Evolutionary conservation across 2,888 invertebrate species (phyloP), one percentile per base, ranked within the genome.

Genomic region (Oxycera nigricornis): DNA sequence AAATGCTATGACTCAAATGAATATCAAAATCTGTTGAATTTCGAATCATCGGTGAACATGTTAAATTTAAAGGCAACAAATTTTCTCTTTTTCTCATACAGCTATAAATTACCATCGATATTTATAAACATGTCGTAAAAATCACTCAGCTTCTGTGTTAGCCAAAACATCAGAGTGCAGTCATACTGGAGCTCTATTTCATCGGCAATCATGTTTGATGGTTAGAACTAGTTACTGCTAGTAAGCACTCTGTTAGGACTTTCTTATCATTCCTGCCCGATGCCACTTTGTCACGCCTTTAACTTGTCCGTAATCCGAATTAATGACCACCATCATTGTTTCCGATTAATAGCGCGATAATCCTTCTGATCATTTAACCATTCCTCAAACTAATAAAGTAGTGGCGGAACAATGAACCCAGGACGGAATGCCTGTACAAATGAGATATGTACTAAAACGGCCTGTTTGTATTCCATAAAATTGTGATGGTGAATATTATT

Each of bases 401-500:
- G 39, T 22, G 46, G 3, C 67, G 28, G 59, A 26, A 59, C 59
- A 59, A 30, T 59, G 30, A 30, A 20, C 55, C 3, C 22, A 20
- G 39, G 22, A n/a, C 41, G 14, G 39, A 22, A n/a, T 67, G 20
- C 24, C 39, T 41, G 41, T 24, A 46, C 35, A 62, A 62, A 62
- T 39, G 26, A 41, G 41, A 41, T 41, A 41, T 41, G 41, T 41
- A 22, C 26, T 41, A 46, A 46, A 67, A 24, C 26, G 14, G 46
- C 41, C 26, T 67, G 67, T 67, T 67, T 67, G 67, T 67, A 67
- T 46, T 41, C 67, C 67, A 67, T 67, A 67, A 67, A 67, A 67
- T 41, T 24, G 67, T 67, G 67, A 67, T 67, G 46, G 67, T 26
- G 24, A 62, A 62, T 41, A 46, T 46, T 67, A 46, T 67, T 59